phyloP scores from a whole-genome alignment of 2,888 invertebrate genomes.

The Spicauda simplicius region DNA sequence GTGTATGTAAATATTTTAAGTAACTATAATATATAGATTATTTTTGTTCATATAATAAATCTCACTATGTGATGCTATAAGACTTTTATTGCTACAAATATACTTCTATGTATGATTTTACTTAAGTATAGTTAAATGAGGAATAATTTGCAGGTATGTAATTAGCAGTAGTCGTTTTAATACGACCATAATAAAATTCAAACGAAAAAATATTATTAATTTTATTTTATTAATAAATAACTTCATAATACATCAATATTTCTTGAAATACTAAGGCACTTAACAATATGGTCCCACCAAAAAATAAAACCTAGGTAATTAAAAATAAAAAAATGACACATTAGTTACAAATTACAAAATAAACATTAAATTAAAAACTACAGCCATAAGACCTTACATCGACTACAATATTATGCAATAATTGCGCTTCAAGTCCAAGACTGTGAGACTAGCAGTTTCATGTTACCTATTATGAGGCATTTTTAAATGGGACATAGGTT shows the following conservation, averaged over 20 bases:
- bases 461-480: slow-evolving; percentile 5
- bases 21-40: slow-evolving; percentile 67
- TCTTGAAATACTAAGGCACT: slow-evolving; percentile 71
- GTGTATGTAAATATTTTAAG: slow-evolving; percentile 82
- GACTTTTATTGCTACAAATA: slow-evolving; percentile 2
- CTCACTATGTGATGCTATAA: slow-evolving; percentile 71
- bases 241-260: slow-evolving; percentile 59
- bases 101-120: too few species aligned
- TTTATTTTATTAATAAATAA: slow-evolving; percentile 58
- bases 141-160: too few species aligned
- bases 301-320: slow-evolving; percentile 52
- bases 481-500: too few species aligned
- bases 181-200: neutral
- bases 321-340: slow-evolving; percentile 47
- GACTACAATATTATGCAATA: slow-evolving; percentile 31
- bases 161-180: too few species aligned
- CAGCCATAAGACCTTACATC: slow-evolving; percentile 16
- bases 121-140: neutral
- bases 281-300: slow-evolving; percentile 79
- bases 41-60: slow-evolving; percentile 84
- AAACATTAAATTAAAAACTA: slow-evolving; percentile 26
- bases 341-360: slow-evolving; percentile 29
- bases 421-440: slow-evolving; percentile 18
- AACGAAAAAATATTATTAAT: slow-evolving; percentile 11
- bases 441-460: slow-evolving; percentile 10